A percentile compares a stretch with the other conserved stretches of the same genome.
phyloP scores from a whole-genome alignment of 2,113 vertebrate species.

The Lagopus muta region DNA sequence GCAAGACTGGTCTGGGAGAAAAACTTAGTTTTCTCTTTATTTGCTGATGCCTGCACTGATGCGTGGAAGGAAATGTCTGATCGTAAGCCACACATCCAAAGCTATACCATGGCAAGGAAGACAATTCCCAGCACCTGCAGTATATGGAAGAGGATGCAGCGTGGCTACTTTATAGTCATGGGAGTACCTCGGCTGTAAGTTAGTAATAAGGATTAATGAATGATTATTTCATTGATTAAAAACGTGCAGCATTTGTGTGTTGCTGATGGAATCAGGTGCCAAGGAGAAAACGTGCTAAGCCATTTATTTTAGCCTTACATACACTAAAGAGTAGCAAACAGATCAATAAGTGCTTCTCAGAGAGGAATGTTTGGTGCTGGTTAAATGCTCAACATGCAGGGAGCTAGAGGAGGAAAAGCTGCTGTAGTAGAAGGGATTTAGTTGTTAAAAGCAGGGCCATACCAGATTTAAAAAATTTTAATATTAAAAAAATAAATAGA shows the following conservation, averaged over 20 bases:
- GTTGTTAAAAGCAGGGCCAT: slow-evolving; percentile 15
- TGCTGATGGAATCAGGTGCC: neutral
- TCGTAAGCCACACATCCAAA: rapidly evolving
- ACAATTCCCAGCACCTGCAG: neutral
- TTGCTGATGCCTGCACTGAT: neutral
- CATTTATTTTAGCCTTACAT: neutral
- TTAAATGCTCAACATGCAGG: neutral
- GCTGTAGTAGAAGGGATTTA: neutral
- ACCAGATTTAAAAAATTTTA: neutral
- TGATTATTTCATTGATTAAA: neutral
- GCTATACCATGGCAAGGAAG: neutral
- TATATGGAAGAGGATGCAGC: neutral
- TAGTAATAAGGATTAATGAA: neutral
- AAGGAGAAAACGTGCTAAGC: neutral
- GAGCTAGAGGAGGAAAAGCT: neutral
- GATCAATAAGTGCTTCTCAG: neutral
- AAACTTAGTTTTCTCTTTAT: neutral
- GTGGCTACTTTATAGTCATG: neutral
- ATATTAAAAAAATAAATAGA: neutral
- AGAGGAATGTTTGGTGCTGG: neutral
- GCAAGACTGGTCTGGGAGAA: neutral
- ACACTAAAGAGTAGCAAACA: neutral
- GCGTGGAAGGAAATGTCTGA: neutral
- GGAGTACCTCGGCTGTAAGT: neutral
- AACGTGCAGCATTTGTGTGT: neutral